phyloP scores from a whole-genome alignment of 2,113 vertebrate genomes.

The Cricetomys ansorgei region DNA sequence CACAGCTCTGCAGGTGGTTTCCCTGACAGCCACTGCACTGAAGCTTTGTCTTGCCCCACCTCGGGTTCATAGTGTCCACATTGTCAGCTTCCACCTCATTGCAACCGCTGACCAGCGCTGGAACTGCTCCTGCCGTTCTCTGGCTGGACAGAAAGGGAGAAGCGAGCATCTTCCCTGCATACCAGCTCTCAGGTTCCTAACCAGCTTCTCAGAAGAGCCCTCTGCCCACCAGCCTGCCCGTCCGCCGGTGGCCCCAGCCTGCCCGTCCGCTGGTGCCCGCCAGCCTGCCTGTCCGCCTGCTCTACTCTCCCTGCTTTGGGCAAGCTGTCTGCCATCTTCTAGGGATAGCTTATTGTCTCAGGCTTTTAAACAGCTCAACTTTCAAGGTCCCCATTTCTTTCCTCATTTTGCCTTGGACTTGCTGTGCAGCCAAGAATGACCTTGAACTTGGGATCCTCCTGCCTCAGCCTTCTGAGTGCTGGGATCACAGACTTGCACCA shows the following conservation, averaged over 20 bases:
- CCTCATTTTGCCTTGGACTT: not conserved
- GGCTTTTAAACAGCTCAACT: not conserved
- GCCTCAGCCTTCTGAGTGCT: not conserved
- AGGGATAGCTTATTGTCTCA: not conserved
- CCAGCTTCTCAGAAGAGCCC: not conserved
- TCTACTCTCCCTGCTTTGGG: not conserved
- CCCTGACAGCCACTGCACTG: rapidly evolving
- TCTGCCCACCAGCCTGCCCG: not conserved
- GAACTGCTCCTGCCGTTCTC: not conserved
- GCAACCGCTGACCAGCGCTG: no score
- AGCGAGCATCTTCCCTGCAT: not conserved
- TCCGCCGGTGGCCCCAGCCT: not conserved
- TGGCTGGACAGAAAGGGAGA: no score
- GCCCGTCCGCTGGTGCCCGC: not conserved
- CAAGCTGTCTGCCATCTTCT: not conserved
- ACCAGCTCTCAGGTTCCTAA: not conserved
- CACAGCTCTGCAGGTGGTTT: rapidly evolving
- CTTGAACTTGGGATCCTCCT: not conserved
- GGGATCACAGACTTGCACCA: not conserved
- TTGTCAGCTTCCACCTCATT: not conserved
- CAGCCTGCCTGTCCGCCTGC: no score
- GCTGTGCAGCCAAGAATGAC: not conserved
- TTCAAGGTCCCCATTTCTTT: not conserved
- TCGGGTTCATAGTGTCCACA: not conserved
- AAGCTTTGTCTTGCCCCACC: not conserved